phyloP scores from a whole-genome alignment of 1,140 invertebrate genomes.

The Capitella teleta region DNA sequence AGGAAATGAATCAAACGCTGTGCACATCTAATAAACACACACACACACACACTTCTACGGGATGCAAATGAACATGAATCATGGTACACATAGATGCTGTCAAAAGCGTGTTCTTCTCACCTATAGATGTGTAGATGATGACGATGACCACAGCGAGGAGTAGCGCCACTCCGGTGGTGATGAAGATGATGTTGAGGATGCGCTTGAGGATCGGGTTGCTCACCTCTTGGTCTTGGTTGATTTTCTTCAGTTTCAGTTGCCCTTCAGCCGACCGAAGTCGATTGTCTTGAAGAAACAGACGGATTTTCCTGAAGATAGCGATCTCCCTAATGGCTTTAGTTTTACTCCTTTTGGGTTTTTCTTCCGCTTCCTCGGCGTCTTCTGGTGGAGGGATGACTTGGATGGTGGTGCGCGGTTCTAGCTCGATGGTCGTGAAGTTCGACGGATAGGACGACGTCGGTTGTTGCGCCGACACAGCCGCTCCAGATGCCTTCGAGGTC shows the following conservation, averaged over 20 bases:
- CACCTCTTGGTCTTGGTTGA: not conserved
- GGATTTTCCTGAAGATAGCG: constrained; percentile 6
- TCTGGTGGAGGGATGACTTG: not conserved
- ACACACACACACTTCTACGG: no score
- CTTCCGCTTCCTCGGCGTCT: not conserved
- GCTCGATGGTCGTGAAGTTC: not conserved
- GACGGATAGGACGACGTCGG: not conserved
- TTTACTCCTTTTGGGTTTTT: no score
- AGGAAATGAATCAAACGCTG: no score
- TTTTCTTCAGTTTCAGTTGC: not conserved
- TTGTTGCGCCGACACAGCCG: not conserved
- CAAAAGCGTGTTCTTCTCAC: no score
- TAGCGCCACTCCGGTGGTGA: constrained; percentile 7
- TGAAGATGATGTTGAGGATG: constrained; percentile 12
- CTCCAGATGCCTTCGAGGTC: not conserved
- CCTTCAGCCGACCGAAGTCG: constrained; percentile 4
- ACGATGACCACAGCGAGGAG: constrained; percentile 11
- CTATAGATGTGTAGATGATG: constrained; percentile 11
- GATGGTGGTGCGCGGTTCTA: not conserved
- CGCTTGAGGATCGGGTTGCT: constrained; percentile 12
- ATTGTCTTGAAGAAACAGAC: constrained; percentile 8
- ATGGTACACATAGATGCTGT: no score
- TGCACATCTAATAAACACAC: no score
- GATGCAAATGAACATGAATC: no score
- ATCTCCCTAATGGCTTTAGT: constrained; percentile 6